phyloP scores from a whole-genome alignment of 2,113 vertebrate genomes.

The Peromyscus leucopus region DNA sequence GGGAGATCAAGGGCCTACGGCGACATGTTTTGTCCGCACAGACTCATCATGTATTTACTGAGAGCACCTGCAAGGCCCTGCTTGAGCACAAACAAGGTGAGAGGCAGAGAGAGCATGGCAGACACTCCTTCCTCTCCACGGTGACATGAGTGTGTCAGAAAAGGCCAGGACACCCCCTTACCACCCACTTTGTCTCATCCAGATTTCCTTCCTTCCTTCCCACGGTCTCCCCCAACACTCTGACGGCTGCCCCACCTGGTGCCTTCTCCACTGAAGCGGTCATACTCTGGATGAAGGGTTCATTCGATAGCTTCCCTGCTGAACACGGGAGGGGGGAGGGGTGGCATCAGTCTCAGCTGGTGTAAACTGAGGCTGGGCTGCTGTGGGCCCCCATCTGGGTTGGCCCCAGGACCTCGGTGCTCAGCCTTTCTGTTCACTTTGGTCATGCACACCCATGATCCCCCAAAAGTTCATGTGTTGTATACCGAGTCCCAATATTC shows the following conservation, averaged over 20 bases:
- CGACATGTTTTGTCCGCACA: neutral
- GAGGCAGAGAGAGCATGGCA: neutral
- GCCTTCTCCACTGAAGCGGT: neutral
- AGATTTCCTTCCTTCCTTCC: neutral
- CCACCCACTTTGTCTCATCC: neutral
- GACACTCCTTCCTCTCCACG: neutral
- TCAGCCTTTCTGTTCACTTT: neutral
- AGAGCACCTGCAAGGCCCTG: neutral
- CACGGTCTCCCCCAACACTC: too few relatives aligned
- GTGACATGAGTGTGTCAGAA: neutral
- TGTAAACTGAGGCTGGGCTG: neutral
- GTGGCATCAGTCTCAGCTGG: neutral
- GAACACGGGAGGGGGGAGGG: neutral
- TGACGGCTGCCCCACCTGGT: neutral
- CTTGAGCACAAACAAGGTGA: neutral
- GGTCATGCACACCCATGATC: neutral
- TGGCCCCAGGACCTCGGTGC: neutral
- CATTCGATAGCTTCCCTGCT: neutral
- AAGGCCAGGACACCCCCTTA: too few relatives aligned
- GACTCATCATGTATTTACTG: neutral
- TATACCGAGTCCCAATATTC: neutral
- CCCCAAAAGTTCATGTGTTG: neutral
- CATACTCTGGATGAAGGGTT: neutral
- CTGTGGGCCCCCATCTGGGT: neutral
- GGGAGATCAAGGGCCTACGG: neutral